Conservation (phyloP, 2,888 invertebrate species). For the Lepidocyrtinus sp. region DNA sequence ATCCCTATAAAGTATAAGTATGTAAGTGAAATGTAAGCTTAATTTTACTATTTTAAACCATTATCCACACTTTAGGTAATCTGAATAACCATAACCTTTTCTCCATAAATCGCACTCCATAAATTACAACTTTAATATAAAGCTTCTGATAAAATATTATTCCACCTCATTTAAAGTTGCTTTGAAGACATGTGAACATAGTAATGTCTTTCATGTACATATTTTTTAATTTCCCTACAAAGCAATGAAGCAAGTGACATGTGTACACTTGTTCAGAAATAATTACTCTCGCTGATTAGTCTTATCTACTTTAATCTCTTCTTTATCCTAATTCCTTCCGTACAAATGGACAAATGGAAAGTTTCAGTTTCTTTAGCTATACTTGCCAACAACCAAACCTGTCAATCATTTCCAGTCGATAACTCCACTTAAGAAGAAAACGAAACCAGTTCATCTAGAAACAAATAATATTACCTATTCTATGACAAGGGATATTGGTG, state of each 20-base stretch:
- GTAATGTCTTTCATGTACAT: too few species aligned
- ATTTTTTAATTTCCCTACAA: not conserved
- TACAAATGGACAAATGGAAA: not conserved
- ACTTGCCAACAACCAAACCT: not conserved
- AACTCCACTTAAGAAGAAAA: not conserved
- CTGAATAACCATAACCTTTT: too few species aligned
- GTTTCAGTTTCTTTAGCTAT: not conserved
- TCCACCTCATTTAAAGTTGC: too few species aligned
- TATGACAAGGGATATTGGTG: conserved; percentile 29
- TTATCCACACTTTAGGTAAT: too few species aligned
- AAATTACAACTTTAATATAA: too few species aligned
- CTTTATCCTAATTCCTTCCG: not conserved
- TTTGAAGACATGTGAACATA: too few species aligned
- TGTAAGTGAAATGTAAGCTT: too few species aligned
- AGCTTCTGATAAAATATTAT: too few species aligned
- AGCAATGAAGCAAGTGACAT: conserved; percentile 4
- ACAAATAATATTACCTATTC: conserved; percentile 27
- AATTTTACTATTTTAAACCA: too few species aligned
- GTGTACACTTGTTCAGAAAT: not conserved
- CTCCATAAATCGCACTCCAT: too few species aligned
- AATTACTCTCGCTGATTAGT: not conserved
- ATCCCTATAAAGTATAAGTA: too few species aligned
- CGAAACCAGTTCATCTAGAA: conserved; percentile 11
- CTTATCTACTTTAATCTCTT: not conserved
- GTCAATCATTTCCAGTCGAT: conserved; percentile 21